Conservation (phyloP, 2,113 vertebrate genomes). For the Podarcis cretensis region DNA sequence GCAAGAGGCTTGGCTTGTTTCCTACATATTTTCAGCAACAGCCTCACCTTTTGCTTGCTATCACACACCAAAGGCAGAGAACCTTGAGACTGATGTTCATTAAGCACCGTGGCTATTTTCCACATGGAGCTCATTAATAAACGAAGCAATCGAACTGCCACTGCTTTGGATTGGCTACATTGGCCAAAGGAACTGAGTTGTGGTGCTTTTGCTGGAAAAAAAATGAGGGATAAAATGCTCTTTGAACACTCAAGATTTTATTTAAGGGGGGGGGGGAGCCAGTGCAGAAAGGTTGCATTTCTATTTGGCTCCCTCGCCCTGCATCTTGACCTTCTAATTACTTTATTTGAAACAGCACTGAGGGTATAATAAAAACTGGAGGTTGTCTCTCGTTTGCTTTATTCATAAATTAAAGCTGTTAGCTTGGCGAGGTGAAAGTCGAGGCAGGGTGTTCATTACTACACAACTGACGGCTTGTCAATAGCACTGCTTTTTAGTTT, state of each 20-base stretch:
- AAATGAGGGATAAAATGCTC: constrained; percentile 76
- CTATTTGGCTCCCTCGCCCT: constrained; percentile 79
- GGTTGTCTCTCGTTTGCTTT: constrained; percentile 82
- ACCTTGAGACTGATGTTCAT: constrained; percentile 22
- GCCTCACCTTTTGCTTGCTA: not conserved
- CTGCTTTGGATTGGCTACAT: constrained; percentile 80
- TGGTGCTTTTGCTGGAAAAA: constrained; percentile 36
- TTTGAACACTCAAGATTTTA: constrained; percentile 76
- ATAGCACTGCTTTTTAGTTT: constrained; percentile 87
- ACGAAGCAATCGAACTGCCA: constrained; percentile 45
- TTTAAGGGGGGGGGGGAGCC: constrained; percentile 35
- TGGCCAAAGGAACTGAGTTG: constrained; percentile 54
- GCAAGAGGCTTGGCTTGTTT: not conserved
- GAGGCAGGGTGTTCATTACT: constrained; percentile 87
- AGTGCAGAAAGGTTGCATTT: constrained; percentile 82
- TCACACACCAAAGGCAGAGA: not conserved
- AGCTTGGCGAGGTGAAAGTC: constrained; percentile 82
- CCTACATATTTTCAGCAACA: not conserved
- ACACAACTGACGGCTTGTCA: constrained; percentile 91
- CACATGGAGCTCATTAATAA: constrained; percentile 76
- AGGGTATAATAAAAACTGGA: constrained; percentile 83
- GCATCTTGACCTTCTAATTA: constrained; percentile 88
- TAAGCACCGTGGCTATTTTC: constrained; percentile 15
- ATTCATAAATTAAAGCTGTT: constrained; percentile 87
- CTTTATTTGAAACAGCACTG: constrained; percentile 87